Percentiles rank a stretch among this genome's conserved stretches.
Evolutionary conservation across 2,797 vertebrate genomes (phyloP).

Genomic region (Acipenser ruthenus): DNA sequence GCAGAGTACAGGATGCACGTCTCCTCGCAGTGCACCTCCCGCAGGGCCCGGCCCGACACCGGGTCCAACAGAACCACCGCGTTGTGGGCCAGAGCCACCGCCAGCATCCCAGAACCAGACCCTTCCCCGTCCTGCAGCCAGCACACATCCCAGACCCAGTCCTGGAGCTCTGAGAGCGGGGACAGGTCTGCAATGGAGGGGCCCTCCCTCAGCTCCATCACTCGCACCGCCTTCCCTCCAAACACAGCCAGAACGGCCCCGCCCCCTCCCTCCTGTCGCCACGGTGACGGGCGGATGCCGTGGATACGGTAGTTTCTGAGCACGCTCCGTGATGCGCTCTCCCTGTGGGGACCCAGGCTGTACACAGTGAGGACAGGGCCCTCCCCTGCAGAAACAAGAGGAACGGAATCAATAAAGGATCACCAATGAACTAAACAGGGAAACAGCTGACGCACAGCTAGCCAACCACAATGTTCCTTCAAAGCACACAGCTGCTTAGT

Average conservation of each 20-base stretch:
- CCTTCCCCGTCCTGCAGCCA: constrained; percentile 54
- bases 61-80: constrained; percentile 67
- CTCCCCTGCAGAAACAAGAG: constrained; percentile 58
- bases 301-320: constrained; percentile 72
- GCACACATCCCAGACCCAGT: constrained; percentile 77
- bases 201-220: constrained; percentile 36
- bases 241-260: constrained; percentile 41
- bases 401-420: constrained; percentile 3
- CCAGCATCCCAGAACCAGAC: constrained; percentile 39
- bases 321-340: constrained; percentile 43
- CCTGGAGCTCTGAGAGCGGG: constrained; percentile 59
- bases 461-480: too few relatives aligned
- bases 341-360: constrained; percentile 41
- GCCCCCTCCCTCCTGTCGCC: constrained; percentile 1
- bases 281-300: constrained; percentile 54
- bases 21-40: constrained; percentile 66
- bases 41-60: constrained; percentile 43
- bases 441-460: too few relatives aligned
- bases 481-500: too few relatives aligned
- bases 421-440: not conserved
- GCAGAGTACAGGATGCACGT: constrained; percentile 81
- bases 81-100: constrained; percentile 77
- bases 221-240: constrained; percentile 50
- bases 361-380: constrained; percentile 73
- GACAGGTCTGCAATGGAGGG: constrained; percentile 43